These are phyloP conservation scores for Chaunax sp. DNA, from an alignment of 2,797 vertebrate species.

Conservation along the genomic window DNA sequence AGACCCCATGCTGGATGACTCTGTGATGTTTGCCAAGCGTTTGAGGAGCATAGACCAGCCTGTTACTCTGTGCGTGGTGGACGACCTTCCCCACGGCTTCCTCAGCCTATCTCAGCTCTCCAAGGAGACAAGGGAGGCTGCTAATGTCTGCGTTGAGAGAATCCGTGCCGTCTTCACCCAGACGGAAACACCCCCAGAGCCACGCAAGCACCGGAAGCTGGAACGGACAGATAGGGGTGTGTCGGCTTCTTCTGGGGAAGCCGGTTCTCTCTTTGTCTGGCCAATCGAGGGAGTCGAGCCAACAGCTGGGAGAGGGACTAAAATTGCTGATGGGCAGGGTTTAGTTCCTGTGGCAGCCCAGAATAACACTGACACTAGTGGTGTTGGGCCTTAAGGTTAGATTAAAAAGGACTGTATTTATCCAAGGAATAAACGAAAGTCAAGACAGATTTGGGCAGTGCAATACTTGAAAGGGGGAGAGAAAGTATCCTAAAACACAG, in stretches of 20 bases:
- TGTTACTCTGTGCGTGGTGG: slow-evolving; percentile 89
- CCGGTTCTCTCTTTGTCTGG: slow-evolving; percentile 46
- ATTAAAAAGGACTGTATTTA: slow-evolving; percentile 32
- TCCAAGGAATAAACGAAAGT: slow-evolving; percentile 51
- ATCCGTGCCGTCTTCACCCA: slow-evolving; percentile 85
- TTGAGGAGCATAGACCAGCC: slow-evolving; percentile 84
- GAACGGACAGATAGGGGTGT: slow-evolving; percentile 77
- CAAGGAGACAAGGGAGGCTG: slow-evolving; percentile 87
- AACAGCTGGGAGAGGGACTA: slow-evolving; percentile 43
- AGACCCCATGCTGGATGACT: slow-evolving; percentile 95
- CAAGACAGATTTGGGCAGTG: slow-evolving; percentile 39
- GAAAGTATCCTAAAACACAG: slow-evolving; percentile 18
- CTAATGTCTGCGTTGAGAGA: slow-evolving; percentile 85
- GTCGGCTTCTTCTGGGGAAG: slow-evolving; percentile 48
- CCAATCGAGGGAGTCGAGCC: slow-evolving; percentile 51
- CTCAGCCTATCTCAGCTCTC: slow-evolving; percentile 91
- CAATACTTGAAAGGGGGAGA: slow-evolving; percentile 27
- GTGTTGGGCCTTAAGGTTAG: slow-evolving; percentile 65
- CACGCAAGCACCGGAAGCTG: slow-evolving; percentile 86
- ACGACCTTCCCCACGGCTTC: slow-evolving; percentile 94
- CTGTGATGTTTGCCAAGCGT: slow-evolving; percentile 92
- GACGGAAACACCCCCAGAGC: slow-evolving; percentile 66
- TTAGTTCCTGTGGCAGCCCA: slow-evolving; percentile 60
- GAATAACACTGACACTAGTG: slow-evolving; percentile 72
- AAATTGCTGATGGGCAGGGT: slow-evolving; percentile 51